phyloP scores from a whole-genome alignment of 2,113 vertebrate species.

The Pipa parva region DNA sequence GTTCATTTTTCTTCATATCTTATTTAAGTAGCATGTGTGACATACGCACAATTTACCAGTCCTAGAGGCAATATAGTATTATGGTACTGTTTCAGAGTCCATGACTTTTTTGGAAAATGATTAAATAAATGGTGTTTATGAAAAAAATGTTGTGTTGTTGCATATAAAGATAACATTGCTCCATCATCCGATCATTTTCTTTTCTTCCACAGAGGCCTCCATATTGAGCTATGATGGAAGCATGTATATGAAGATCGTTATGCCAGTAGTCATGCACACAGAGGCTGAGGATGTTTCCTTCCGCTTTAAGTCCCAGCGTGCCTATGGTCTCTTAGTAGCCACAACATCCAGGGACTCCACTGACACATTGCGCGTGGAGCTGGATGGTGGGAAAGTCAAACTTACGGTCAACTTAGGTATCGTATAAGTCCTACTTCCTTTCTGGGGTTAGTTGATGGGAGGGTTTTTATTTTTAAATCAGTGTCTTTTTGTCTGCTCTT shows the following conservation, averaged over 20 bases:
- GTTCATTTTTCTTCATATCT: too few species aligned
- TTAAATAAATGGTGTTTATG: too few species aligned
- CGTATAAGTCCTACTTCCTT: constrained; percentile 62
- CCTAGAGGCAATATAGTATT: too few species aligned
- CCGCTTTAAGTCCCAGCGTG: constrained; percentile 93
- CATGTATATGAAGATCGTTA: constrained; percentile 97
- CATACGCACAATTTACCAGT: too few species aligned
- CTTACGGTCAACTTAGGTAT: constrained; percentile 98
- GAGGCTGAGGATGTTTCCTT: constrained; percentile 96
- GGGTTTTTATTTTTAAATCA: background rate
- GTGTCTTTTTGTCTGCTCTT: constrained; percentile 39
- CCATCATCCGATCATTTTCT: constrained; percentile 11
- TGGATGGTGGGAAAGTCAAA: constrained; percentile 90
- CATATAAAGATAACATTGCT: too few species aligned
- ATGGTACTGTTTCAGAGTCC: too few species aligned
- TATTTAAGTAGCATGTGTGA: too few species aligned
- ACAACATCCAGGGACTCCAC: constrained; percentile 91
- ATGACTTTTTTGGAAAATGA: too few species aligned
- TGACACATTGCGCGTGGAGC: constrained; percentile 86
- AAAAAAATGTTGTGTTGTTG: too few species aligned
- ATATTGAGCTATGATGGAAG: constrained; percentile 91
- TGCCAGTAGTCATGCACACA: constrained; percentile 88
- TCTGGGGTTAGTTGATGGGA: background rate
- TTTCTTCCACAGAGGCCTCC: constrained; percentile 76
- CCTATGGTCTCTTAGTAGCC: constrained; percentile 89